A percentile compares a stretch with the other conserved stretches of the same genome.
phyloP scores from a whole-genome alignment of 2,888 invertebrate species.

The Melieria omissa region DNA sequence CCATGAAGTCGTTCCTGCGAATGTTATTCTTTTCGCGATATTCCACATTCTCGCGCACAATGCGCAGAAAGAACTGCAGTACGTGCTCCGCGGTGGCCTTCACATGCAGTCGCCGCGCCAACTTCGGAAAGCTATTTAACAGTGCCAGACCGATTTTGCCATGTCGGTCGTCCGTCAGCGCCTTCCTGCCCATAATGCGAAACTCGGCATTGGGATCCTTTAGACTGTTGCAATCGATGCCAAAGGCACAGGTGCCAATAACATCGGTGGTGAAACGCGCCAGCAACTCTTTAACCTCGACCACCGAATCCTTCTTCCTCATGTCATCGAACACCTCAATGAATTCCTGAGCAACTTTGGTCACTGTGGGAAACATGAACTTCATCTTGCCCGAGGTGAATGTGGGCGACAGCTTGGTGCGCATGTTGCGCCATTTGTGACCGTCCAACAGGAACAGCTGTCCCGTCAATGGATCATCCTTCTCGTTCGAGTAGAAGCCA shows the following conservation, averaged over 20 bases:
- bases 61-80: slow-evolving; percentile 57
- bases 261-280: slow-evolving; percentile 69
- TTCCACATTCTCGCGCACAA: slow-evolving; percentile 63
- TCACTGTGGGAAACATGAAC: slow-evolving; percentile 51
- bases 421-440: slow-evolving; percentile 60
- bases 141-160: slow-evolving; percentile 27
- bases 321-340: slow-evolving; percentile 43
- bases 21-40: slow-evolving; percentile 60
- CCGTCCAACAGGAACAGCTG: slow-evolving; percentile 58
- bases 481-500: slow-evolving; percentile 43
- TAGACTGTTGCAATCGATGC: slow-evolving; percentile 67
- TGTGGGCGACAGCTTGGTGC: slow-evolving; percentile 53
- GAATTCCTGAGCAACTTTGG: slow-evolving; percentile 45
- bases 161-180: slow-evolving; percentile 44
- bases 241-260: slow-evolving; percentile 68
- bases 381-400: slow-evolving; percentile 59
- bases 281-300: slow-evolving; percentile 61
- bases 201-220: slow-evolving; percentile 65
- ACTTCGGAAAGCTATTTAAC: slow-evolving; percentile 46
- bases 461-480: slow-evolving; percentile 45
- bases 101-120: slow-evolving; percentile 52
- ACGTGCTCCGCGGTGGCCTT: slow-evolving; percentile 51
- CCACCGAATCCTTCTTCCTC: slow-evolving; percentile 33
- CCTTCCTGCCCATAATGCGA: slow-evolving; percentile 54
- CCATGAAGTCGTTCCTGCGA: slow-evolving; percentile 68